Evolutionary conservation across 2,888 invertebrate species (phyloP), one percentile per base, ranked within the genome.

Genomic region (Zaprionus lineosus): DNA sequence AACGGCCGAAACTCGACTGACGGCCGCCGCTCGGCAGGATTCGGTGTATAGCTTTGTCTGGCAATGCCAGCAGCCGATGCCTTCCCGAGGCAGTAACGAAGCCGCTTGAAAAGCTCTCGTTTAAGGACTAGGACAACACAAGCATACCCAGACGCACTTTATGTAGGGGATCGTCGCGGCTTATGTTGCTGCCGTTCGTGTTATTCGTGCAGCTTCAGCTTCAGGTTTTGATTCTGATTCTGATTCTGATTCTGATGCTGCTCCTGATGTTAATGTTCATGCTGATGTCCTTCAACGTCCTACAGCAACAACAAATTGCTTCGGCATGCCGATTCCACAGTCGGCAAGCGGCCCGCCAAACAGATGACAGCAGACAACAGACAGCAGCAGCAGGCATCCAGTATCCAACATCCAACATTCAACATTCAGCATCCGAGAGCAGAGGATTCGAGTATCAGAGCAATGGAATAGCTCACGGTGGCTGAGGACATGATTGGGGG

Each of bases 1-100:
- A 76, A 87, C 87, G 86, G 87, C 83, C 87, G 79, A 88, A 84
- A 83, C 87, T 88, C 87, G 87, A 89, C 89, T 89, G 84, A 81
- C 51, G 41, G 46, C 14, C 59, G 51, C 59, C 36, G 41, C 34
- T 47, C 44, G 37, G 24, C 24, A 7, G 8, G 15, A 11, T 7
- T 48, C 47, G 40, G 39, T 39, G 34, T 29, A 26, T 5, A 61
- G 34, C 62, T 44, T 16, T 51, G 61, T 34, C 50, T 41, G 48
- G 29, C 36, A n/a, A 34, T 29, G 33, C 48, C 50, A 21, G 18
- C 34, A 44, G 43, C 36, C 36, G 51, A 26, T 37, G 37, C 47
- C 33, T 18, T 18, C 37, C 36, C 36, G 51, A 26, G 41, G 39
- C 44, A 28, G 15, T 19, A 18, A 46, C 48, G 53, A 41, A 61